Percentiles rank a stretch among this genome's conserved stretches.
Evolutionary conservation across 2,113 vertebrate species (phyloP).

Genomic region (Nematolebias whitei): DNA sequence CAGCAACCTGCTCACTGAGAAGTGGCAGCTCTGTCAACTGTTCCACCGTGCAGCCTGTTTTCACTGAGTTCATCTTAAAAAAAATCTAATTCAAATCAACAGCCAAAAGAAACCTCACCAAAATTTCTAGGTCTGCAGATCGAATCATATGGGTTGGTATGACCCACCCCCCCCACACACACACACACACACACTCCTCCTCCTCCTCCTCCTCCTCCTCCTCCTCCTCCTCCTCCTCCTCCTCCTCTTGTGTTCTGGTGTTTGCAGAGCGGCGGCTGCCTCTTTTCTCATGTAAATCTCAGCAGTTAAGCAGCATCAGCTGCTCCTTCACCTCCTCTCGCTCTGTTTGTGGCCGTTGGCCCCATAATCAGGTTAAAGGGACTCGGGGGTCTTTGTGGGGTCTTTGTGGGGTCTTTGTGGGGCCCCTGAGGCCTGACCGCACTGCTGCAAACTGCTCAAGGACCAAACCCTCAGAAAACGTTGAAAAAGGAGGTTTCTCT

Average conservation of each 20-base stretch:
- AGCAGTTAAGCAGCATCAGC: conserved; percentile 17
- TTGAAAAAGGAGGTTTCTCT: neutral
- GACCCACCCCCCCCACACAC: too few relatives aligned
- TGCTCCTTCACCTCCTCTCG: conserved; percentile 7
- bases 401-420: conserved; percentile 1
- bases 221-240: too few relatives aligned
- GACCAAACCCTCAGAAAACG: neutral
- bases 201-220: too few relatives aligned
- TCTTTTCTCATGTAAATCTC: conserved; percentile 30
- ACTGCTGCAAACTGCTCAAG: neutral
- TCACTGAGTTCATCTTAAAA: too few relatives aligned
- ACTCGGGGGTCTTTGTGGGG: neutral
- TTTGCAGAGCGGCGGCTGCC: conserved; percentile 2
- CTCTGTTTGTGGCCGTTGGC: conserved; percentile 15
- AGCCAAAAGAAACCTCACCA: too few relatives aligned
- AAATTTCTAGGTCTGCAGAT: too few relatives aligned
- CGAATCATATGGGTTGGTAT: too few relatives aligned
- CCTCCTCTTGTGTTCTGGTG: neutral
- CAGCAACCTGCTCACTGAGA: too few relatives aligned
- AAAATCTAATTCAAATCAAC: too few relatives aligned
- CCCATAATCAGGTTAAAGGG: conserved; percentile 42
- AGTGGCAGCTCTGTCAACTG: too few relatives aligned
- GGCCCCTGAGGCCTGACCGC: neutral
- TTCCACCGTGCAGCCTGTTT: too few relatives aligned
- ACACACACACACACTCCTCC: too few relatives aligned